Conservation (phyloP, 2,888 invertebrate species). For the Aleiodes leptofemur region DNA sequence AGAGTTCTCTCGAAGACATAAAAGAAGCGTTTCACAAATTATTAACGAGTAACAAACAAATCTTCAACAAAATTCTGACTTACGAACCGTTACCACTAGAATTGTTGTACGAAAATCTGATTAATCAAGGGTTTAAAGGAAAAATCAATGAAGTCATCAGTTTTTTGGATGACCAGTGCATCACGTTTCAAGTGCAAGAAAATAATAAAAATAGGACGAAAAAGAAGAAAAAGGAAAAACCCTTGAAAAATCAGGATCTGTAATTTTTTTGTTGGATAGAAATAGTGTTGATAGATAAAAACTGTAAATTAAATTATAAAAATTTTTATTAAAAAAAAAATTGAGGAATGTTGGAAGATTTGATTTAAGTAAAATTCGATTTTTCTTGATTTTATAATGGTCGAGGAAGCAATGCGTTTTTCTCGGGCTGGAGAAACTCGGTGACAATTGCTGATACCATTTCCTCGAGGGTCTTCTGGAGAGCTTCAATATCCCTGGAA, state of each 20-base stretch:
- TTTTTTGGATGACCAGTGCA: constrained; percentile 76
- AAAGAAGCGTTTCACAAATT: constrained; percentile 60
- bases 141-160: constrained; percentile 75
- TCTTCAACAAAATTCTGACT: constrained; percentile 75
- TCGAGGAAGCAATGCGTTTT: constrained; percentile 79
- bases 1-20: constrained; percentile 50
- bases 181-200: constrained; percentile 57
- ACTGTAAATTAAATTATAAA: too few relatives aligned
- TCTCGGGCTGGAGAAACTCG: constrained; percentile 88
- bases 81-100: constrained; percentile 77
- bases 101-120: constrained; percentile 72
- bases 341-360: background rate
- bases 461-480: constrained; percentile 80
- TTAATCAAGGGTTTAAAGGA: constrained; percentile 74
- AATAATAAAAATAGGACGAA: constrained; percentile 16
- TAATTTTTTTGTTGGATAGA: background rate
- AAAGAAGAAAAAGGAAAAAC: background rate
- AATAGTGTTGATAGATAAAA: too few relatives aligned
- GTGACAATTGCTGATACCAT: constrained; percentile 87
- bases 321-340: background rate
- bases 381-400: constrained; percentile 55
- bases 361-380: background rate
- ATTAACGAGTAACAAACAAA: constrained; percentile 69
- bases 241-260: background rate
- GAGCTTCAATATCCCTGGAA: constrained; percentile 82